phyloP scores from a whole-genome alignment of 1,140 invertebrate species.

The Microplitis demolitor region DNA sequence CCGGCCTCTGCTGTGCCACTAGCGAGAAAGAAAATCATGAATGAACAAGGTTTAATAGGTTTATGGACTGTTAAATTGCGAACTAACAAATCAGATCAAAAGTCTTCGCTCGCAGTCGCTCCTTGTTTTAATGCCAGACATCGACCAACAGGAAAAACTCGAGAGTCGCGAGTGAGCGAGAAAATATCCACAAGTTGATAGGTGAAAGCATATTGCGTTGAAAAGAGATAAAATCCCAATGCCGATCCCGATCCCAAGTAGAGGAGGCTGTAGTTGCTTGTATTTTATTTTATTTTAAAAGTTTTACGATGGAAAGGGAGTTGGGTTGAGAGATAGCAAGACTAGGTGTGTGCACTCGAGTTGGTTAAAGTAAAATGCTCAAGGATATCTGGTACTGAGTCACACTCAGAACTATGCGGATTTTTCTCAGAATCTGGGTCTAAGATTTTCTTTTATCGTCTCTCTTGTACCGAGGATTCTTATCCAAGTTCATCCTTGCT shows the following conservation, averaged over 20 bases:
- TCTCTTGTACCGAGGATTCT: no score
- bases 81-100: not conserved
- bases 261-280: not conserved
- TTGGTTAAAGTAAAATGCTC: slow-evolving; percentile 39
- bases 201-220: not conserved
- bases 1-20: not conserved
- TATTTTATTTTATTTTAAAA: not conserved
- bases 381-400: slow-evolving; percentile 50
- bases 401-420: slow-evolving; percentile 36
- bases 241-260: not conserved
- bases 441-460: slow-evolving; percentile 20
- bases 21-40: slow-evolving; percentile 39
- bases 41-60: slow-evolving; percentile 41
- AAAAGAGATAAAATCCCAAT: not conserved
- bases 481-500: slow-evolving; percentile 20
- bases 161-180: not conserved
- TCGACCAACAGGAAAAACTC: not conserved
- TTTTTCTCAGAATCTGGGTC: slow-evolving; percentile 40
- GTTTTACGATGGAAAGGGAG: slow-evolving; percentile 9
- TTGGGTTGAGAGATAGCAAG: slow-evolving; percentile 10
- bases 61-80: slow-evolving; percentile 15
- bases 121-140: no score
- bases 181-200: not conserved
- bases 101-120: no score
- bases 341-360: slow-evolving; percentile 16